Evolutionary conservation across 2,113 vertebrate genomes (phyloP), one percentile per base, ranked within the genome.

Genomic region (Lepus americanus): DNA sequence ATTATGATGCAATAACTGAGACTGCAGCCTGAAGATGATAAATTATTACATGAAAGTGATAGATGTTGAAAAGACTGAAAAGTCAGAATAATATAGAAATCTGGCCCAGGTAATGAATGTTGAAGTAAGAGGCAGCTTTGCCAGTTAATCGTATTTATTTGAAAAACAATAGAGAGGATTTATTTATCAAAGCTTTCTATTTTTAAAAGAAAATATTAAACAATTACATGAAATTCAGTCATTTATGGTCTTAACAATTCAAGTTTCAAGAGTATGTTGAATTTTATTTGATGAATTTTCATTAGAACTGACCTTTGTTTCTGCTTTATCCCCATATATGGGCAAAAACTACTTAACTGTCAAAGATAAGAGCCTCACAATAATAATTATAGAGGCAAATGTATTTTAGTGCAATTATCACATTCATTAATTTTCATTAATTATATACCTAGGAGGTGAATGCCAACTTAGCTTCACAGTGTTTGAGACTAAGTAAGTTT

Each of bases 31-130:
- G 36, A 82, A 87, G 27, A 59, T 96, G 64, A 79, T 81, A 91
- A 96, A 74, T 78, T 73, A 81, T 92, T 77, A 92, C 76, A 79
- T n/a, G 53, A 95, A 89, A 53, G 78, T 86, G 44, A 85, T 76
- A 31, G 23, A 51, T 80, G 87, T 90, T 85, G 64, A 89, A 94
- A 78, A 49, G 64, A 74, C n/a, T 61, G 51, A 90, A 88, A 96
- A 85, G 14, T n/a, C 76, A 93, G 92, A 93, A 36, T 87, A 85
- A 81, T 73, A 51, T 82, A 69, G n/a, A 94, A 70, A 79, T 63
- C 63, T 66, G 16, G 25, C 44, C 31, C 67, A 23, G 51, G 44
- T 72, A 51, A 64, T 51, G 93, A 78, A 72, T n/a, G 51, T 51
- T 94, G 20, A 91, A 93, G 64, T 74, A 76, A 95, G 64, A 88